phyloP scores from a whole-genome alignment of 2,888 invertebrate species.

The Cenopis cana region DNA sequence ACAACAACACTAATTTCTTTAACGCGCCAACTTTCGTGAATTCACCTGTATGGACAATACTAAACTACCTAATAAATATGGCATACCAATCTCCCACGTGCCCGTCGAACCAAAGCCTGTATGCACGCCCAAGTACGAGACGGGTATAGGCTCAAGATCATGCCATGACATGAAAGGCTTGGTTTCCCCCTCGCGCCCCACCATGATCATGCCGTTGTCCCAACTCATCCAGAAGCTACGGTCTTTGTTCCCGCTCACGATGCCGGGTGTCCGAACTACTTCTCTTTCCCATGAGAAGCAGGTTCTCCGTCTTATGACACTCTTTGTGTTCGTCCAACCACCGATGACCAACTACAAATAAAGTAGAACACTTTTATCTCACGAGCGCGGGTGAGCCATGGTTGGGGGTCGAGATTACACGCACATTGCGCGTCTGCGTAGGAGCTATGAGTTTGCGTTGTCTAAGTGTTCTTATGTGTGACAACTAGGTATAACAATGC shows the following conservation, averaged over 20 bases:
- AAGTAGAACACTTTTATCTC: no score
- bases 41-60: background rate
- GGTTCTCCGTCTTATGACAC: conserved; percentile 15
- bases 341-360: conserved; percentile 18
- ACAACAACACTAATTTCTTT: no score
- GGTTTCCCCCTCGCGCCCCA: conserved; percentile 7
- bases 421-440: no score
- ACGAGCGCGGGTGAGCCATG: no score
- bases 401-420: no score
- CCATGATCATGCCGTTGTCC: conserved; percentile 7
- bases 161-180: conserved; percentile 13
- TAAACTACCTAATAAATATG: background rate
- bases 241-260: background rate
- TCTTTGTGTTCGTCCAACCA: conserved; percentile 26
- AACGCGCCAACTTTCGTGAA: no score
- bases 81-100: conserved; percentile 9
- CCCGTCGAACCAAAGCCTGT: conserved; percentile 12
- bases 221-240: conserved; percentile 19
- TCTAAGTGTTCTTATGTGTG: no score
- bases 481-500: no score
- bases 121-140: conserved; percentile 7
- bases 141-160: conserved; percentile 2
- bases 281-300: conserved; percentile 8
- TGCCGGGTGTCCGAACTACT: conserved; percentile 1
- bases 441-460: no score